Evolutionary conservation across 2,888 invertebrate genomes (phyloP), one percentile per base, ranked within the genome.

Genomic region (Drosophila suboccidentalis): DNA sequence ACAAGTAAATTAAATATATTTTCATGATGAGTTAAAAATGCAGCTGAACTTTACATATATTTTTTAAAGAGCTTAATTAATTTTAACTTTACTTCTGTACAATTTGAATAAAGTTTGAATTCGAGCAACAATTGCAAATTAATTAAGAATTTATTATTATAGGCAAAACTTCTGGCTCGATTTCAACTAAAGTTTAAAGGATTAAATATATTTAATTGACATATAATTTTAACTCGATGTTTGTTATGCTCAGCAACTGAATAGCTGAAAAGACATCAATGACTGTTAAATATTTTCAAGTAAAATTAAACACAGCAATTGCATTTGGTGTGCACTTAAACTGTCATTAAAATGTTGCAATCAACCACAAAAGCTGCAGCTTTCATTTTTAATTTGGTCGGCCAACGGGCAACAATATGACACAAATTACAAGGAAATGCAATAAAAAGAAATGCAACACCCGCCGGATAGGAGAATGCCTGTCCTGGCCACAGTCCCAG

Each of bases 401-500:
- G 62, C 71, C 84, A 71, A 26, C 77, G 75, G 75, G 54, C 80
- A 82, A 84, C 86, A 84, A 84, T 85, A 84, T 85, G 86, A 71
- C 82, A 75, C 83, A 84, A 84, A 84, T 85, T 84, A 83, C 83
- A 85, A 81, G 86, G 78, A 82, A 84, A 83, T 84, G 85, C 71
- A 80, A 84, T 84, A 76, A 83, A 80, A 75, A 72, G 64, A 51
- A 72, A 69, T 55, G 65, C 71, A 57, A 46, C 64, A 69, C 51
- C 62, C 78, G 51, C 53, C 63, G 75, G 59, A 68, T 62, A 29
- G 26, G 26, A 29, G 8, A 8, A 8, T 8, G 26, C 51, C 44
- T 49, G 10, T 11, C 22, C 13, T 17, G 34, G 15, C 60, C 68
- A 67, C 68, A 60, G 39, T 50, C 38, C 43, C 54, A 36, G 15